phyloP scores from a whole-genome alignment of 2,888 invertebrate genomes.

The Hypomecis atomaria region DNA sequence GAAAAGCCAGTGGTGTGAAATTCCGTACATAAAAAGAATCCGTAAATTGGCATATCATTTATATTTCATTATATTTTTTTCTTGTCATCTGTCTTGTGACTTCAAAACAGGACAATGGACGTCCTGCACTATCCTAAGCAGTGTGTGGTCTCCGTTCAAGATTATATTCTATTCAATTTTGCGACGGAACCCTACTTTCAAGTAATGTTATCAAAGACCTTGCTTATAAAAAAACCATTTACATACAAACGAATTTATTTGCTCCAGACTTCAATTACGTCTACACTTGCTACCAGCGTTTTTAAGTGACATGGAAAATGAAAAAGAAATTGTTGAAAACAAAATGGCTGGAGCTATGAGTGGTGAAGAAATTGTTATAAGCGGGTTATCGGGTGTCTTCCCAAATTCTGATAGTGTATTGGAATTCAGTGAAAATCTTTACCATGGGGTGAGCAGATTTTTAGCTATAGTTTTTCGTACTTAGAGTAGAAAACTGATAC shows the following conservation, averaged over 20 bases:
- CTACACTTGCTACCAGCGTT: neutral
- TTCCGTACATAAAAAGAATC: no score
- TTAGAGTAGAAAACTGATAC: no score
- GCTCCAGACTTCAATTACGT: constrained; percentile 10
- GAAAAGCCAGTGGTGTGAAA: no score
- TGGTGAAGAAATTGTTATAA: constrained; percentile 81
- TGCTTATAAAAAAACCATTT: constrained; percentile 18
- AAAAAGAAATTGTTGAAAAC: constrained; percentile 6
- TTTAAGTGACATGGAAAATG: constrained; percentile 9
- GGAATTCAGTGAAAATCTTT: constrained; percentile 85
- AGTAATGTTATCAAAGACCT: neutral
- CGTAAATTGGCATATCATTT: no score
- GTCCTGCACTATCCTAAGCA: no score
- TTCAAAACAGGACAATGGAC: no score
- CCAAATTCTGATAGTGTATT: constrained; percentile 86
- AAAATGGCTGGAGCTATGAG: constrained; percentile 46
- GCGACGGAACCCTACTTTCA: neutral
- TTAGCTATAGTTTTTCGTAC: no score
- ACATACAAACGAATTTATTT: constrained; percentile 13
- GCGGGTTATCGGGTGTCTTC: constrained; percentile 84
- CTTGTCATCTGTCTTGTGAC: no score
- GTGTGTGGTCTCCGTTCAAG: no score
- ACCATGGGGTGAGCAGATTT: constrained; percentile 78
- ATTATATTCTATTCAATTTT: no score
- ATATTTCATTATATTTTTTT: no score